These are phyloP conservation scores for Orthosia gracilis DNA, from an alignment of 2,888 invertebrate genomes.

Conservation along the genomic window DNA sequence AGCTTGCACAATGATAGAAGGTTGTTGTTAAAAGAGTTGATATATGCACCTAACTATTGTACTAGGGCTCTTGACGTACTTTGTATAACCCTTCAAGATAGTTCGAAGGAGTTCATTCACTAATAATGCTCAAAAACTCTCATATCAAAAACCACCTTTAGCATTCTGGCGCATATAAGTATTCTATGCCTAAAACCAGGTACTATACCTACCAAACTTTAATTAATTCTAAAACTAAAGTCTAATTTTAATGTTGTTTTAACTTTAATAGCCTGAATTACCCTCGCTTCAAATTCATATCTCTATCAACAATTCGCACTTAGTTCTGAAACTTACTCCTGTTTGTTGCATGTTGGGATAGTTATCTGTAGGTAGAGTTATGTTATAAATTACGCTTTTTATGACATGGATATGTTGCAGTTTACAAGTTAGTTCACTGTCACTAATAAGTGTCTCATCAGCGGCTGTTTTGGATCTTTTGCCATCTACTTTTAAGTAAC, in stretches of 20 bases:
- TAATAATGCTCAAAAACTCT: background rate
- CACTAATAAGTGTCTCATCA: background rate
- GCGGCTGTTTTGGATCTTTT: background rate
- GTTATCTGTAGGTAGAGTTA: background rate
- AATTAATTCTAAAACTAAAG: constrained; percentile 4
- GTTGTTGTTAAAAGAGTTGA: too few relatives aligned
- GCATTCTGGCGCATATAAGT: background rate
- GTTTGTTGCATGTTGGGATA: background rate
- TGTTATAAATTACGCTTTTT: background rate
- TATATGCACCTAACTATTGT: too few relatives aligned
- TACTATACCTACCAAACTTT: background rate
- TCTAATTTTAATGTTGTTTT: background rate
- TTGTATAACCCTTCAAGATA: too few relatives aligned
- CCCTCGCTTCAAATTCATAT: constrained; percentile 38
- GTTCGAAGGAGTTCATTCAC: too few relatives aligned
- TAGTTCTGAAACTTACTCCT: constrained; percentile 22
- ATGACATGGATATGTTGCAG: background rate
- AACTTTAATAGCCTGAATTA: constrained; percentile 23
- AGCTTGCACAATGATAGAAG: too few relatives aligned
- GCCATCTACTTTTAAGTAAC: background rate
- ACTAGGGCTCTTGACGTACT: too few relatives aligned
- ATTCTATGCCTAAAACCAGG: background rate
- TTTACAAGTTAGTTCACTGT: background rate
- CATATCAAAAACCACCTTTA: background rate
- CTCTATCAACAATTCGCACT: constrained; percentile 17